Percentiles rank a stretch among this genome's conserved stretches.
Conservation (phyloP, 1,140 invertebrate genomes). For the Drosophila subpulchrella region DNA sequence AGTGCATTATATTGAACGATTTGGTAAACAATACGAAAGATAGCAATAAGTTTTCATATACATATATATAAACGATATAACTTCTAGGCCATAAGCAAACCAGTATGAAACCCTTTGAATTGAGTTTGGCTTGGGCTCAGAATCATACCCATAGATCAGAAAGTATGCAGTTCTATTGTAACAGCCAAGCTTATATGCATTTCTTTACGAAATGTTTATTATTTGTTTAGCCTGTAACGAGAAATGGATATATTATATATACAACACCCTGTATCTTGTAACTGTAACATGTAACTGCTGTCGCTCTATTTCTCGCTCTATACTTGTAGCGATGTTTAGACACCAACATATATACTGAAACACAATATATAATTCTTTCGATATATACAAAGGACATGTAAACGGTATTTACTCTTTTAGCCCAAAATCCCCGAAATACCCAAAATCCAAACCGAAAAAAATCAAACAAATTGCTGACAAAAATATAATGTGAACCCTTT, state of each 20-base stretch:
- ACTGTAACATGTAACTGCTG: conserved; percentile 53
- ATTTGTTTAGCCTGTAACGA: conserved; percentile 55
- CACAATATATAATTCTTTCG: conserved; percentile 65
- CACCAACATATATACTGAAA: conserved; percentile 38
- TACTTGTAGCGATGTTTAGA: conserved; percentile 76
- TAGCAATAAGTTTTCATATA: conserved; percentile 75
- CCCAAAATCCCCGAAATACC: conserved; percentile 31
- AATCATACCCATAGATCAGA: conserved; percentile 29
- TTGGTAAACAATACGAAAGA: conserved; percentile 41
- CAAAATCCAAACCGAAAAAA: conserved; percentile 23
- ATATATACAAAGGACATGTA: conserved; percentile 68
- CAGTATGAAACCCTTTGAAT: conserved; percentile 57
- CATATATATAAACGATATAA: conserved; percentile 57
- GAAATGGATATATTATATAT: conserved; percentile 41
- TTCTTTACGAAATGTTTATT: conserved; percentile 56
- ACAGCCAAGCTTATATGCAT: conserved; percentile 40
- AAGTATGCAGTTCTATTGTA: conserved; percentile 36
- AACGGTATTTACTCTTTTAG: conserved; percentile 76
- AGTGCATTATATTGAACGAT: conserved; percentile 74
- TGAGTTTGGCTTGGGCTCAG: conserved; percentile 57
- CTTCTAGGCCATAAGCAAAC: conserved; percentile 70
- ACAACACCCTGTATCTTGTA: conserved; percentile 48
- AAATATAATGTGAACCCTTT: conserved; percentile 49
- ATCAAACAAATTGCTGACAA: conserved; percentile 59
- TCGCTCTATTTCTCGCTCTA: conserved; percentile 72